Evolutionary conservation across 1,140 invertebrate genomes (phyloP).

Genomic region (Scylla paramamosain): DNA sequence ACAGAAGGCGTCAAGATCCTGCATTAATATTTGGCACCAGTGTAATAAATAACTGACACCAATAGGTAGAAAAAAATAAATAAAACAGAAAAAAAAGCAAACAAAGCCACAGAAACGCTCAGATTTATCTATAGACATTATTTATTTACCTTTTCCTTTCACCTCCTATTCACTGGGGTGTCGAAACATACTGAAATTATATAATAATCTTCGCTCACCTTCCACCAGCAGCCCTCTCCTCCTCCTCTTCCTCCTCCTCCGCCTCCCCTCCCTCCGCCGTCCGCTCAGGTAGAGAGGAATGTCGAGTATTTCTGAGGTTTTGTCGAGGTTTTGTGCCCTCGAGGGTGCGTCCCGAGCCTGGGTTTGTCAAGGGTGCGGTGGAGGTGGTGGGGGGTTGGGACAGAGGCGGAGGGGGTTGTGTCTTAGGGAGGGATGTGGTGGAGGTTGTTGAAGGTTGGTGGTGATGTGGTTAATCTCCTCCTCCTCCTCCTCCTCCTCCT

Average conservation of each 20-base stretch:
- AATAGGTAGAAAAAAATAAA: too few relatives aligned
- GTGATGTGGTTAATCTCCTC: not conserved
- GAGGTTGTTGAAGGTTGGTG: not conserved
- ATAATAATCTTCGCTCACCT: conserved; percentile 28
- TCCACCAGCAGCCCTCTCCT: not conserved
- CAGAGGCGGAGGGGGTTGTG: not conserved
- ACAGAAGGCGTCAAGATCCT: too few relatives aligned
- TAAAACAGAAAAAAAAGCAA: too few relatives aligned
- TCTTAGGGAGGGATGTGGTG: not conserved
- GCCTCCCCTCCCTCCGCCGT: not conserved
- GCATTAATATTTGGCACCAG: too few relatives aligned
- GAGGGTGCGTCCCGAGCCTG: not conserved
- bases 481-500: not conserved
- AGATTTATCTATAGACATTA: too few relatives aligned
- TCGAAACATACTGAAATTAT: too few relatives aligned
- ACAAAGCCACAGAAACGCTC: too few relatives aligned
- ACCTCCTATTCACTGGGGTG: too few relatives aligned
- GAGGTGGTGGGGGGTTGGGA: not conserved
- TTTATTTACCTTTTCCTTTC: too few relatives aligned
- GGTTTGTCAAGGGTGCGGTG: not conserved
- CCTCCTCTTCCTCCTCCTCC: not conserved
- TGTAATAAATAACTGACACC: too few relatives aligned
- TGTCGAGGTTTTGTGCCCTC: not conserved
- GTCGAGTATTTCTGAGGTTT: conserved; percentile 22
- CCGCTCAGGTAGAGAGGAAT: not conserved